Evolutionary conservation across 2,888 invertebrate genomes (phyloP), one percentile per base, ranked within the genome.

Genomic region (Andrena fulva): DNA sequence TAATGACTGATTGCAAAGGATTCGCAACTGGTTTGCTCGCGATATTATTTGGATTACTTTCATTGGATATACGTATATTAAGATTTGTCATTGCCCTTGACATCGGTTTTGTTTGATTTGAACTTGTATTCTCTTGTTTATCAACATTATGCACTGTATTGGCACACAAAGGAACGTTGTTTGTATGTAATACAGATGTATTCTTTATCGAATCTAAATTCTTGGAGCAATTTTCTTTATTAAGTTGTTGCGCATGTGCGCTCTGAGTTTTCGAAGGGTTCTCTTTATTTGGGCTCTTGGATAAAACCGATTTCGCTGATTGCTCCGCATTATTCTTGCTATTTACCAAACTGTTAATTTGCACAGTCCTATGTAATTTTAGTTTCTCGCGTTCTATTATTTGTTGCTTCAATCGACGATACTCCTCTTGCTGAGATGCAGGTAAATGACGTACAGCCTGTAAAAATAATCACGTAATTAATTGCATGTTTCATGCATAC

Each of bases 381-480:
- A 90, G 75, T 66, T 90, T 91, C 82, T 94, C 94, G 0, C 91
- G 91, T 82, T 94, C 92, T 7, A 92, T 66, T 35, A 94, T 92
- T 78, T 93, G 91, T 66, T 93, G 93, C 70, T 94, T 94, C 29
- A 94, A 78, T 29, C 94, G 92, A 27, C 93, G 92, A 80, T 94
- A 94, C 75, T 94, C 94, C 82, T 94, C 93, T 89, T 94, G 94
- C 59, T 92, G 92, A 2, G 94, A 93, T 29, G 90, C 92, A 33
- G 94, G 92, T 50, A 94, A 87, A 87, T 94, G 94, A 56, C 92
- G 93, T 31, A 94, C 93, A 52, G 93, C 94, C 94, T 94, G 82
- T 29, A 90, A 92, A 80, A 80, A 69, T 31, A 62, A 42, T 54
- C 27, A 63, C 50, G n/a, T 27, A 77, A 68, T 70, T 27, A 77